phyloP scores from a whole-genome alignment of 1,140 invertebrate genomes.

The Trachelipus rathkii region DNA sequence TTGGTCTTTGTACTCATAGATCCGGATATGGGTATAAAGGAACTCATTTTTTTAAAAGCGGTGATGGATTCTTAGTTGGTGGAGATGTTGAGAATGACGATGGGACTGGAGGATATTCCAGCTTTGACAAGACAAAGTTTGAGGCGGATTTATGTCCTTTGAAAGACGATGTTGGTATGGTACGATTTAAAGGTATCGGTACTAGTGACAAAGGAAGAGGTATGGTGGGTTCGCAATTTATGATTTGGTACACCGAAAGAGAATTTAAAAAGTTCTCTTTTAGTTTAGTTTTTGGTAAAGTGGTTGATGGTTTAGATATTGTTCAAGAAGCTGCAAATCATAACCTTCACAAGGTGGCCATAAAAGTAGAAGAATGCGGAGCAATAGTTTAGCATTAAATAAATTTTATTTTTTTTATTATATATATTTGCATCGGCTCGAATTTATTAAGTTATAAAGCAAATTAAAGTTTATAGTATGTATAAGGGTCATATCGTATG shows the following conservation, averaged over 20 bases:
- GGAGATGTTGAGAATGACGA: conserved; percentile 45
- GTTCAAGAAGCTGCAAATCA: conserved; percentile 39
- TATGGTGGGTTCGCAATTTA: conserved; percentile 45
- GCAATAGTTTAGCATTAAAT: conserved; percentile 24
- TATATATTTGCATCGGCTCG: background rate
- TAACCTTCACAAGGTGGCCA: conserved; percentile 37
- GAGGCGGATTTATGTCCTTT: conserved; percentile 44
- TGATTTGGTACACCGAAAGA: conserved; percentile 44
- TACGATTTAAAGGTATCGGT: conserved; percentile 43
- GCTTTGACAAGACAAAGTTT: conserved; percentile 34
- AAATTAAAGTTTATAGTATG: no score
- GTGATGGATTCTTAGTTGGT: conserved; percentile 41
- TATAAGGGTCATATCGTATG: no score
- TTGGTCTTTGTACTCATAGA: conserved; percentile 40
- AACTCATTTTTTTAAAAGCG: conserved; percentile 44
- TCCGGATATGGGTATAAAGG: conserved; percentile 44
- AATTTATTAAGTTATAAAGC: no score
- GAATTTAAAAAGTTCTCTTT: conserved; percentile 45
- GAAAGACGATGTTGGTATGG: conserved; percentile 44
- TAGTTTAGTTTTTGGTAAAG: conserved; percentile 43
- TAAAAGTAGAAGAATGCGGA: conserved; percentile 42
- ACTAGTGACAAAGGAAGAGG: conserved; percentile 42
- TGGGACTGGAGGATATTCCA: conserved; percentile 42
- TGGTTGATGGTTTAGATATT: conserved; percentile 43
- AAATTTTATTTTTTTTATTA: background rate